Percentiles rank a stretch among this genome's conserved stretches.
Evolutionary conservation across 2,888 invertebrate species (phyloP).

Genomic region (Anticlea derivata): DNA sequence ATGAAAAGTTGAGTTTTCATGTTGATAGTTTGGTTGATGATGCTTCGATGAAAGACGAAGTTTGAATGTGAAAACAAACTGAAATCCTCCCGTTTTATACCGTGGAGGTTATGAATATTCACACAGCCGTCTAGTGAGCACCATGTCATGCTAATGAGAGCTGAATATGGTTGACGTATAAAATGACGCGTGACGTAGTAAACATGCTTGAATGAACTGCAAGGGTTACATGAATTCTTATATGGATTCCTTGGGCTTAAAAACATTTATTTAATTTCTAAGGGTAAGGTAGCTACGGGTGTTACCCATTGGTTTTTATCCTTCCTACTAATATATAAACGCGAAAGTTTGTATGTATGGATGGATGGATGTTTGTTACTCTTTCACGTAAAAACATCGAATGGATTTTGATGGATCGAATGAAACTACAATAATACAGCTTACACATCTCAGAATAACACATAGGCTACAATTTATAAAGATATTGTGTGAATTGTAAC

Average conservation of each 20-base stretch:
- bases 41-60: slow-evolving; percentile 10
- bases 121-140: slow-evolving; percentile 23
- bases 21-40: slow-evolving; percentile 12
- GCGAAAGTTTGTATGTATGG: too few relatives aligned
- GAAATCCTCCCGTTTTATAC: slow-evolving; percentile 24
- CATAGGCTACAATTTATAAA: too few relatives aligned
- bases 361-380: too few relatives aligned
- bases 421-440: too few relatives aligned
- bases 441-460: too few relatives aligned
- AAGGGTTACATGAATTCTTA: not conserved
- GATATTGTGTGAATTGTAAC: too few relatives aligned
- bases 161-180: slow-evolving; percentile 24
- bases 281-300: too few relatives aligned
- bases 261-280: too few relatives aligned
- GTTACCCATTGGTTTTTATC: too few relatives aligned
- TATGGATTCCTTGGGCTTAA: not conserved
- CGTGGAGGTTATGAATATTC: slow-evolving; percentile 28
- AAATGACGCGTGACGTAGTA: slow-evolving; percentile 19
- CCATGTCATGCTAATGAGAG: slow-evolving; percentile 28
- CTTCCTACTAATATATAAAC: too few relatives aligned
- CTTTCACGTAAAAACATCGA: too few relatives aligned
- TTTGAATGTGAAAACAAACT: slow-evolving; percentile 14
- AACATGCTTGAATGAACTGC: slow-evolving; percentile 23
- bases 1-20: slow-evolving; percentile 28
- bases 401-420: too few relatives aligned